Percentiles rank a stretch among this genome's conserved stretches.
phyloP scores from a whole-genome alignment of 2,113 vertebrate species.

The Callopanchax toddi region DNA sequence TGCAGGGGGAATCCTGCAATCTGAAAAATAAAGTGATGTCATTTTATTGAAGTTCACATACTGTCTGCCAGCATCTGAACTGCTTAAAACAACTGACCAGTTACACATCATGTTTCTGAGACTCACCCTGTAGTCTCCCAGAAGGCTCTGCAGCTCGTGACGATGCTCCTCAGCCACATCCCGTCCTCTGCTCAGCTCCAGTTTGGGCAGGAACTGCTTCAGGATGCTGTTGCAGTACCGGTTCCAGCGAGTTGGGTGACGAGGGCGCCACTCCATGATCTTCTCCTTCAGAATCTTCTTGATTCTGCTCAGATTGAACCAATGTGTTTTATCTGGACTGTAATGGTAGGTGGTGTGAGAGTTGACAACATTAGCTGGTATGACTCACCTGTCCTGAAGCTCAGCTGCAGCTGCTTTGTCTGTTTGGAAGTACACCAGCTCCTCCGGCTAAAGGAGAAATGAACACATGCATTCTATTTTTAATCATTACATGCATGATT shows the following conservation, averaged over 20 bases:
- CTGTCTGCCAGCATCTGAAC: no score
- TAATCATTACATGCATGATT: no score
- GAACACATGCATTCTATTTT: no score
- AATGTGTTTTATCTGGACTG: accelerated
- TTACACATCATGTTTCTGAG: no score
- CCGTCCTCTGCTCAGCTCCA: slow-evolving; percentile 87
- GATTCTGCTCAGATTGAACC: slow-evolving; percentile 77
- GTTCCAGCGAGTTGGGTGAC: slow-evolving; percentile 95
- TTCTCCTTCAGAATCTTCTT: slow-evolving; percentile 95
- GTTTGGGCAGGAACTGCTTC: slow-evolving; percentile 88
- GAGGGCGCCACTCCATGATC: slow-evolving; percentile 96
- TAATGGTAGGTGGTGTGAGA: no score
- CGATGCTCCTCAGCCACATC: slow-evolving; percentile 87
- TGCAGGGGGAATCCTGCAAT: slow-evolving; percentile 96
- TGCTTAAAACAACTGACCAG: no score
- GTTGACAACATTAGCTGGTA: neutral
- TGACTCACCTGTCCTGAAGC: slow-evolving; percentile 89
- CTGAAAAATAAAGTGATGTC: slow-evolving; percentile 62
- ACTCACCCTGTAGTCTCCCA: slow-evolving; percentile 91
- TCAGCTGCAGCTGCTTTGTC: slow-evolving; percentile 86
- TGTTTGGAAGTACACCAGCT: slow-evolving; percentile 81
- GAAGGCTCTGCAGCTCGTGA: slow-evolving; percentile 86
- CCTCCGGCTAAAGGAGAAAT: slow-evolving; percentile 82
- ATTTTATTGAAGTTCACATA: no score
- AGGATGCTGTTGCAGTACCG: slow-evolving; percentile 88